Evolutionary conservation across 2,797 vertebrate species (phyloP).

Genomic region (Macrochelys suwanniensis): DNA sequence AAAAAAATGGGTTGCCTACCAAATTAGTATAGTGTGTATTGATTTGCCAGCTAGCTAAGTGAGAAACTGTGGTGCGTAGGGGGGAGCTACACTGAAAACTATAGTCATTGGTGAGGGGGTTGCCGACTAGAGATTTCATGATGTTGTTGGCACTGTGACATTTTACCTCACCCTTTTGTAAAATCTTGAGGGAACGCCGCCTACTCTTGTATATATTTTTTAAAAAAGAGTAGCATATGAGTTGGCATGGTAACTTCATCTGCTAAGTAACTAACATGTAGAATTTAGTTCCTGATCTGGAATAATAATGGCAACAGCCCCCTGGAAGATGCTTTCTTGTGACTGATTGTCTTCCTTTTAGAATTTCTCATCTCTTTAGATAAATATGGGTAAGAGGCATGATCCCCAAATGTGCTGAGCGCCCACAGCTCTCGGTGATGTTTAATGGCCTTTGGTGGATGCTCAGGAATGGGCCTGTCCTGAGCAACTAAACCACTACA

Average conservation of each 20-base stretch:
- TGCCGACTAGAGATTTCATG: constrained; percentile 69
- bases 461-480: not conserved
- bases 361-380: constrained; percentile 1
- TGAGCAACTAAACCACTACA: not conserved
- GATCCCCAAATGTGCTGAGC: not conserved
- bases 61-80: constrained; percentile 36
- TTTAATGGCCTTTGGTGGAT: not conserved
- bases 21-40: constrained; percentile 62
- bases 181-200: constrained; percentile 65
- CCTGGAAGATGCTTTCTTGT: constrained; percentile 58
- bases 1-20: constrained; percentile 66
- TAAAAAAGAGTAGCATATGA: constrained; percentile 59
- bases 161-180: constrained; percentile 70
- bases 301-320: constrained; percentile 73
- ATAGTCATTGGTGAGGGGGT: constrained; percentile 52
- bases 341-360: constrained; percentile 7
- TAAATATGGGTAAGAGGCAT: not conserved
- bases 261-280: constrained; percentile 73
- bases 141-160: constrained; percentile 74
- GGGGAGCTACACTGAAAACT: constrained; percentile 45
- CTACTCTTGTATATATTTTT: constrained; percentile 64
- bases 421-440: not conserved
- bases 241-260: constrained; percentile 81
- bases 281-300: constrained; percentile 69
- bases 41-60: constrained; percentile 42